Evolutionary conservation across 2,113 vertebrate genomes (phyloP).

Genomic region (Tragulus kanchil): DNA sequence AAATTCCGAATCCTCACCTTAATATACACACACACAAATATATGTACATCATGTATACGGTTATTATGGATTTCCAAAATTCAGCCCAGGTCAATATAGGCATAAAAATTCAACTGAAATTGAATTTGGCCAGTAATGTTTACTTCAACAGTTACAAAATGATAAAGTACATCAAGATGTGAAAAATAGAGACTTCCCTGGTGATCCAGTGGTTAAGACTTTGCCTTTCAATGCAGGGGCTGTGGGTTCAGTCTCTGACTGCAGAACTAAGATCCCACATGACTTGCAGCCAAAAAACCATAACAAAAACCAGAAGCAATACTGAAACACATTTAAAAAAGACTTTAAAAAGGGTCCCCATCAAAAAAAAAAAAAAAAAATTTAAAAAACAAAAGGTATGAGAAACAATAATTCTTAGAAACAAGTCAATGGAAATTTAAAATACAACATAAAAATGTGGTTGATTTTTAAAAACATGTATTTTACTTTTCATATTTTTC

Average conservation of each 20-base stretch:
- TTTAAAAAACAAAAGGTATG: not conserved
- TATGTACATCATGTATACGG: not conserved
- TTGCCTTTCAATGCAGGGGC: not conserved
- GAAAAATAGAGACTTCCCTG: not conserved
- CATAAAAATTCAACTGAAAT: conserved; percentile 20
- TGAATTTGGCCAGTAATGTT: not conserved
- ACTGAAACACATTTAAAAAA: not conserved
- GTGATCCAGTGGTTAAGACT: not conserved
- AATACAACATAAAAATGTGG: not conserved
- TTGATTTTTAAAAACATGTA: conserved; percentile 9
- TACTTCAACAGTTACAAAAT: not conserved
- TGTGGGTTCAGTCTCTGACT: not conserved
- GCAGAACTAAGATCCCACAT: not conserved
- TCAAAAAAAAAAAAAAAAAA: not conserved
- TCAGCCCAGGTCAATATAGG: not conserved
- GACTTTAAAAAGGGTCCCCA: not conserved
- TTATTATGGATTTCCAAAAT: not conserved
- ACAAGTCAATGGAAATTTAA: conserved; percentile 18
- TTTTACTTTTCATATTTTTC: conserved; percentile 2
- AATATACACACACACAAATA: not conserved
- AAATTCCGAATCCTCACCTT: not conserved
- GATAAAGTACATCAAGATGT: not conserved
- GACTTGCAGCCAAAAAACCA: not conserved
- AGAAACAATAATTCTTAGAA: conserved; percentile 22
- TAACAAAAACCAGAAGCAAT: not conserved